These are phyloP conservation scores for Hirudo medicinalis DNA, from an alignment of 1,140 invertebrate species.

Conservation along the genomic window DNA sequence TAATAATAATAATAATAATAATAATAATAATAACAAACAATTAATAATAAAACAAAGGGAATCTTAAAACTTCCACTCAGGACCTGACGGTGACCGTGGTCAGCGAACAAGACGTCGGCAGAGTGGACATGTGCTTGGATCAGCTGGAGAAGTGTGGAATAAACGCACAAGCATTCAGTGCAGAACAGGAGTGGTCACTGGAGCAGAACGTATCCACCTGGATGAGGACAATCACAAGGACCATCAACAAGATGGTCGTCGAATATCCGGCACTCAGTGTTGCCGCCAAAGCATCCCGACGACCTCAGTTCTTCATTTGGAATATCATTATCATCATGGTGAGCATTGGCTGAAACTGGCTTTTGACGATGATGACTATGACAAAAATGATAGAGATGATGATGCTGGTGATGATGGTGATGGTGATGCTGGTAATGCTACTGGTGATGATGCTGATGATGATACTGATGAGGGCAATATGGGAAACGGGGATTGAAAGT, in stretches of 20 bases:
- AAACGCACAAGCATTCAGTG: conserved; percentile 39
- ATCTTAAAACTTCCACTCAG: conserved; percentile 24
- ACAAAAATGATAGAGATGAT: no score
- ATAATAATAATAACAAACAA: neutral
- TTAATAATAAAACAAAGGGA: neutral
- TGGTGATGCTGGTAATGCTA: no score
- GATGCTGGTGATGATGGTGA: no score
- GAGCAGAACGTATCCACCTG: conserved; percentile 23
- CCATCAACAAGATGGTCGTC: conserved; percentile 32
- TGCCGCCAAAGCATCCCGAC: conserved; percentile 38
- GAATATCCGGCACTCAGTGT: conserved; percentile 36
- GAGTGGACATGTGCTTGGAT: conserved; percentile 37
- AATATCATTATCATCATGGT: conserved; percentile 42
- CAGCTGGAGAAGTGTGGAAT: conserved; percentile 36
- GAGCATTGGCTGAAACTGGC: conserved; percentile 8
- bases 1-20: conserved; percentile 6
- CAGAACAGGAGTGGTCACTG: conserved; percentile 36
- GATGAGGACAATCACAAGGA: conserved; percentile 35
- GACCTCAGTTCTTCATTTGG: conserved; percentile 41
- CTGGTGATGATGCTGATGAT: no score
- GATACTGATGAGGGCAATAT: no score
- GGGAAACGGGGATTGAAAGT: no score
- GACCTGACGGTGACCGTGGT: conserved; percentile 40
- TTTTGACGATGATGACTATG: no score
- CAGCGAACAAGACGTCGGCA: conserved; percentile 34